Percentiles rank a stretch among this genome's conserved stretches.
phyloP scores from a whole-genome alignment of 2,888 invertebrate species.

The Megamerina dolium region DNA sequence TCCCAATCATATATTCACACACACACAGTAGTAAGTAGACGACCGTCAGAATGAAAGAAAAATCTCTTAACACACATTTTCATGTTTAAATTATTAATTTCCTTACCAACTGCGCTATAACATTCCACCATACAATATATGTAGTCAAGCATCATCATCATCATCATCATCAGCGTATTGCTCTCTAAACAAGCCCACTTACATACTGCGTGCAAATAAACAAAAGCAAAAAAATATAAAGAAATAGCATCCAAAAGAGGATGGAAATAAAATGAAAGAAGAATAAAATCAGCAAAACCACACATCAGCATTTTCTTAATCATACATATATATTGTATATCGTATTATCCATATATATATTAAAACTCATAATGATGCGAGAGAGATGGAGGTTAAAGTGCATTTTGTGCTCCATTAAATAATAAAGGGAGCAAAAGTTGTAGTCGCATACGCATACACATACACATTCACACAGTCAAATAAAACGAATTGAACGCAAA shows the following conservation, averaged over 20 bases:
- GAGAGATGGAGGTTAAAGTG: slow-evolving; percentile 33
- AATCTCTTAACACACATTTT: slow-evolving; percentile 45
- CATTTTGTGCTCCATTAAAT: slow-evolving; percentile 45
- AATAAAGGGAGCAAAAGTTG: slow-evolving; percentile 31
- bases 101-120: neutral
- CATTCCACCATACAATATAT: too few species aligned
- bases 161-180: too few species aligned
- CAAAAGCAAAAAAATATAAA: too few species aligned
- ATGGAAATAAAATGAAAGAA: neutral
- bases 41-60: neutral
- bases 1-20: too few species aligned
- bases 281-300: slow-evolving; percentile 15
- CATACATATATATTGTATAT: neutral
- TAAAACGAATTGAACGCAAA: slow-evolving; percentile 2
- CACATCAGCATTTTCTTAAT: slow-evolving; percentile 23
- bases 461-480: neutral
- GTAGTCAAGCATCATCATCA: too few species aligned
- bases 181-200: too few species aligned
- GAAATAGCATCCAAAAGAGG: neutral
- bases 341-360: neutral
- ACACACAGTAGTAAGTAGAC: too few species aligned
- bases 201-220: too few species aligned
- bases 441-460: neutral
- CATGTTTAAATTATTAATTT: slow-evolving; percentile 43
- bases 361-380: slow-evolving; percentile 7